These are phyloP conservation scores for Theristicus caerulescens DNA, from an alignment of 2,113 vertebrate genomes.

Conservation along the genomic window DNA sequence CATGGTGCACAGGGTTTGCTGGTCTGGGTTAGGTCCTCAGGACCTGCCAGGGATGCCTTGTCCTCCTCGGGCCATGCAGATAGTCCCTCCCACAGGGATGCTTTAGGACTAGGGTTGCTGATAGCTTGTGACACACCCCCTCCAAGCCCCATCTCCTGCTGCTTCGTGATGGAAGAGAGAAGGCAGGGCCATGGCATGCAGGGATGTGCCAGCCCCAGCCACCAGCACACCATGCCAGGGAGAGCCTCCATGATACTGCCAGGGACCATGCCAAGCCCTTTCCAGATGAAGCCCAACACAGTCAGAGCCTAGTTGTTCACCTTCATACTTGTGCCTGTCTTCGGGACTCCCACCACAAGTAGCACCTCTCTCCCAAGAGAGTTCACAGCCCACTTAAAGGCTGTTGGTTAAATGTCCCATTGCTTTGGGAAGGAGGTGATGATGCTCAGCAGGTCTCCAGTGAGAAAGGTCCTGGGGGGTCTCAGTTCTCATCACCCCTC, in stretches of 20 bases:
- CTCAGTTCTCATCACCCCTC: background rate
- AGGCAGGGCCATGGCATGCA: background rate
- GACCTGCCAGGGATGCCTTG: background rate
- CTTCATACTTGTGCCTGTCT: background rate
- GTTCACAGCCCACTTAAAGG: background rate
- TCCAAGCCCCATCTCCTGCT: background rate
- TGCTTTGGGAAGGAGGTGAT: background rate
- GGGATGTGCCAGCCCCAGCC: background rate
- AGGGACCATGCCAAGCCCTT: background rate
- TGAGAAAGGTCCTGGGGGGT: background rate
- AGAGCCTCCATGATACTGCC: background rate
- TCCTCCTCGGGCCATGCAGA: background rate
- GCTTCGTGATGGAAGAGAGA: background rate
- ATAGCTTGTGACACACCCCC: background rate
- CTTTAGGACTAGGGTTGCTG: background rate
- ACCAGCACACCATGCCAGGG: background rate
- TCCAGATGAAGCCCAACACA: background rate
- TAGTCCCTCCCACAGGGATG: background rate
- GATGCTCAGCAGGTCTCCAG: background rate
- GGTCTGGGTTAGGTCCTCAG: background rate
- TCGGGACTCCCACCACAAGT: background rate
- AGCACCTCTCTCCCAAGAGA: background rate
- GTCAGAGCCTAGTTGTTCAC: background rate
- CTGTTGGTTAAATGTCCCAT: rapidly evolving
- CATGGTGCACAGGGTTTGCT: rapidly evolving